A percentile compares a stretch with the other conserved stretches of the same genome.
phyloP scores from a whole-genome alignment of 2,797 vertebrate species.

The Phoeniculus purpureus region DNA sequence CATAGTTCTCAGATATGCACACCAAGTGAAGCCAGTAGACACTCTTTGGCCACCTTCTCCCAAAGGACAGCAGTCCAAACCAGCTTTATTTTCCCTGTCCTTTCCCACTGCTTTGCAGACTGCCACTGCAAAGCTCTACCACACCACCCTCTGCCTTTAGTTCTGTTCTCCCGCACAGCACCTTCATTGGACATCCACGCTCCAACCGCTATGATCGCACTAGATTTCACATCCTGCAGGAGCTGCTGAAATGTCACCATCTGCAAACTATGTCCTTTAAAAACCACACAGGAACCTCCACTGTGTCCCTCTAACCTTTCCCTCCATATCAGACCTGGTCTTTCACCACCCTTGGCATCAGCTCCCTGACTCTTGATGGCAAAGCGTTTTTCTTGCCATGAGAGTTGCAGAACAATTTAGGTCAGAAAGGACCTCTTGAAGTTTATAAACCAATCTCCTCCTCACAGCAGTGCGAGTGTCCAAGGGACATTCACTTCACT shows the following conservation, averaged over 20 bases:
- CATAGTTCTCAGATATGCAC: background rate
- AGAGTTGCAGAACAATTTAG: background rate
- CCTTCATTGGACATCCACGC: accelerated
- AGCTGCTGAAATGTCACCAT: background rate
- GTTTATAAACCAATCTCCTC: background rate
- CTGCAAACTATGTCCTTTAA: background rate
- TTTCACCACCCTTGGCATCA: background rate
- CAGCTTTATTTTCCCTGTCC: background rate
- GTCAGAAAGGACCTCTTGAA: background rate
- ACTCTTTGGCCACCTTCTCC: background rate
- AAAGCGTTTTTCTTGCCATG: background rate
- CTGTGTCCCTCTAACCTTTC: background rate
- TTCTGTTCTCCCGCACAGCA: background rate
- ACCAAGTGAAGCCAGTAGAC: background rate
- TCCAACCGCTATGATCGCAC: background rate
- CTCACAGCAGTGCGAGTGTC: background rate
- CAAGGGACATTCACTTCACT: background rate
- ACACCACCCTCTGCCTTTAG: background rate
- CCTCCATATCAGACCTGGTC: background rate
- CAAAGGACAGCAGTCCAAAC: background rate
- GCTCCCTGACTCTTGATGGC: background rate
- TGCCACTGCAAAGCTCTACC: background rate
- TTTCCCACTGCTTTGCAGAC: background rate
- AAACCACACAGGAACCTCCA: background rate
- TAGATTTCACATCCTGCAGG: background rate